A percentile compares a stretch with the other conserved stretches of the same genome.
Evolutionary conservation across 2,888 invertebrate genomes (phyloP).

Genomic region (Melikaiella ostensackeni): DNA sequence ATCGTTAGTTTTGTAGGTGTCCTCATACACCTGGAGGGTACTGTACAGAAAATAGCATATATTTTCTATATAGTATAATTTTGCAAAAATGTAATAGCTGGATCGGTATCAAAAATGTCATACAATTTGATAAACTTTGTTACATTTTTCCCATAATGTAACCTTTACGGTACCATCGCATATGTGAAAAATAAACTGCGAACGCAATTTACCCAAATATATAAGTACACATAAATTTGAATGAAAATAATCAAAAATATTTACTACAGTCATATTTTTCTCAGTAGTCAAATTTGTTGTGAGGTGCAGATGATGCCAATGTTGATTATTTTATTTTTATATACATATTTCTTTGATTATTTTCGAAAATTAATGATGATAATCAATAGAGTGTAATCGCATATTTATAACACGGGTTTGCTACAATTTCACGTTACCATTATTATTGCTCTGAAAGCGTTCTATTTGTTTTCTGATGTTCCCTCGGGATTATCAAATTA

Average conservation of each 20-base stretch:
- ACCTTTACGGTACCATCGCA: neutral
- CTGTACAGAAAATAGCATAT: neutral
- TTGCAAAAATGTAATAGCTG: neutral
- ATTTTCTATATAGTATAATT: neutral
- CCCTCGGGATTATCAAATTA: conserved; percentile 1
- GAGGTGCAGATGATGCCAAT: too few relatives aligned
- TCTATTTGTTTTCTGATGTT: neutral
- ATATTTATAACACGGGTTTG: neutral
- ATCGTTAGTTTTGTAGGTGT: too few relatives aligned
- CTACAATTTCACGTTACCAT: neutral
- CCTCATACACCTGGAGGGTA: too few relatives aligned
- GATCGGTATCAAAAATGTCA: neutral
- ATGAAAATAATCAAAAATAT: too few relatives aligned
- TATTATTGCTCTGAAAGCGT: neutral
- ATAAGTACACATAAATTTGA: neutral
- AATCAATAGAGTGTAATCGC: neutral
- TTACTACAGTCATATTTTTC: neutral
- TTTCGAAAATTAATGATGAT: too few relatives aligned
- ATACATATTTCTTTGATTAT: too few relatives aligned
- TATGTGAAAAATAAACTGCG: neutral
- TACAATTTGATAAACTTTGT: neutral
- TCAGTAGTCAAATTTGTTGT: neutral
- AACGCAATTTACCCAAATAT: neutral
- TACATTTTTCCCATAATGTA: neutral
- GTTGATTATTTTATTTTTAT: too few relatives aligned